Conservation (phyloP, 1,140 invertebrate genomes). For the Maconellicoccus hirsutus region DNA sequence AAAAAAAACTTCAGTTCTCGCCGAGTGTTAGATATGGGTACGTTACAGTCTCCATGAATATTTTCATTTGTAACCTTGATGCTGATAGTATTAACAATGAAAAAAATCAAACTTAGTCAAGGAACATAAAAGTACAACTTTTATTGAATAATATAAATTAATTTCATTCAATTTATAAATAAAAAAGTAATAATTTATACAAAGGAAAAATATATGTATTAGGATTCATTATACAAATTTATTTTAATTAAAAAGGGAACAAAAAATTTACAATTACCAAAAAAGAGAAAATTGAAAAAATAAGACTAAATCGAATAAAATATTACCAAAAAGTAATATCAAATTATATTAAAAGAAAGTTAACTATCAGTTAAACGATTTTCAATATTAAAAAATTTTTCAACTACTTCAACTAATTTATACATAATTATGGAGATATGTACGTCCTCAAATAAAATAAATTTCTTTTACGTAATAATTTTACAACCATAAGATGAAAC, state of each 20-base stretch:
- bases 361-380: not conserved
- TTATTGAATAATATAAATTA: not conserved
- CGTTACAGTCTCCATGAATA: too few species aligned
- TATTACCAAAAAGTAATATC: conserved; percentile 1
- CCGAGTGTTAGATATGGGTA: too few species aligned
- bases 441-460: not conserved
- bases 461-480: too few species aligned
- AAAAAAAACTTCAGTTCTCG: too few species aligned
- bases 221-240: not conserved
- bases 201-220: conserved; percentile 1
- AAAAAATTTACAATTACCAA: conserved; percentile 10
- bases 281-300: not conserved
- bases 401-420: not conserved
- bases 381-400: not conserved
- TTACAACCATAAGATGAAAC: too few species aligned
- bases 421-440: not conserved
- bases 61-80: too few species aligned
- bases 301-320: not conserved
- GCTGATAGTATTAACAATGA: too few species aligned
- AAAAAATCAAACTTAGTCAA: too few species aligned
- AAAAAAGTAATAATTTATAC: not conserved
- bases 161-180: not conserved
- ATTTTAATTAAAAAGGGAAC: not conserved
- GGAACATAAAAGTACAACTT: not conserved
- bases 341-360: not conserved